Conservation (phyloP, 2,888 invertebrate genomes). For the Diaperis boleti region DNA sequence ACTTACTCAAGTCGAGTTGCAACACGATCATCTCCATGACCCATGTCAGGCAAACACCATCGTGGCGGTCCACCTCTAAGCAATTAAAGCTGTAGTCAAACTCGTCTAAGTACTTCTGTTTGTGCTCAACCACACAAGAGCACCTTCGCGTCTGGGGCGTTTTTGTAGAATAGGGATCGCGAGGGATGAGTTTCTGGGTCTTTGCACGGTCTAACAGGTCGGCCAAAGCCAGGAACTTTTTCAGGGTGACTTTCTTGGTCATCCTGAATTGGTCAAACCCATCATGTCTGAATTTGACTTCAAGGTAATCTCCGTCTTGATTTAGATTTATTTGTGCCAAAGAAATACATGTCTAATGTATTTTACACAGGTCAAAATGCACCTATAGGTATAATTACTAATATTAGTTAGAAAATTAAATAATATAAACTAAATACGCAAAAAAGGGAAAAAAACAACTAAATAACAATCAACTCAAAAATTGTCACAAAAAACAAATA, state of each 20-base stretch:
- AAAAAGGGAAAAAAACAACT: too few relatives aligned
- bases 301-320: constrained; percentile 78
- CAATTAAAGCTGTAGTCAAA: constrained; percentile 88
- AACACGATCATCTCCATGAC: constrained; percentile 86
- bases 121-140: constrained; percentile 82
- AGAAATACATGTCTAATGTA: too few relatives aligned
- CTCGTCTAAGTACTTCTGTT: constrained; percentile 87
- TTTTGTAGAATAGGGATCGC: constrained; percentile 89
- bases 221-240: constrained; percentile 85
- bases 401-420: too few relatives aligned
- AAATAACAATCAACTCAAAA: too few relatives aligned
- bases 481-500: too few relatives aligned
- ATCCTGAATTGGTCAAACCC: constrained; percentile 81
- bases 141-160: constrained; percentile 81
- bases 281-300: constrained; percentile 83
- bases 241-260: constrained; percentile 84
- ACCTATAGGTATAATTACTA: too few relatives aligned
- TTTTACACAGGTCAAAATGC: too few relatives aligned
- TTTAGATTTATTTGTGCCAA: too few relatives aligned
- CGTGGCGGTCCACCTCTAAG: constrained; percentile 86
- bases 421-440: too few relatives aligned
- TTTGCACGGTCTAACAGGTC: constrained; percentile 91
- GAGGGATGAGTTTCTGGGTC: constrained; percentile 80
- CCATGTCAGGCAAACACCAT: constrained; percentile 87
- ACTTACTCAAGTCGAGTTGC: constrained; percentile 73